Evolutionary conservation across 2,113 vertebrate genomes (phyloP), one percentile per base, ranked within the genome.

Genomic region (Panthera tigris): DNA sequence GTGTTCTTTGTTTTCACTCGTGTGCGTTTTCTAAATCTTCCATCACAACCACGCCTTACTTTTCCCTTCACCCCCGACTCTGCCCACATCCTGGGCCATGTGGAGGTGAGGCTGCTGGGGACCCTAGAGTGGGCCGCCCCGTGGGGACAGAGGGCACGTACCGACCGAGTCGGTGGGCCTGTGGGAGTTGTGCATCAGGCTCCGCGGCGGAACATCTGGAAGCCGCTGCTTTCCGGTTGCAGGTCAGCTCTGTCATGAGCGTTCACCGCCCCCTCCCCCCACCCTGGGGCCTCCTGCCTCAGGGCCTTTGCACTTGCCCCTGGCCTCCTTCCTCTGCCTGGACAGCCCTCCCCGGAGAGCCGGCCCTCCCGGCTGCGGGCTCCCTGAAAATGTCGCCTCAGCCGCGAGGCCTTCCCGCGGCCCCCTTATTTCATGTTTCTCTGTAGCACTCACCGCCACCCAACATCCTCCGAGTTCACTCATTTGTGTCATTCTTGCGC

Each of bases 401-500:
- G 14, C 27, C 15, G 50, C 0, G 7, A 76, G 48, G 48, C 31
- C 45, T 23, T 15, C 83, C 66, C 1, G 0, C 29, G 23, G 18
- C 4, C 6, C 3, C 19, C 27, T 0, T 8, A 6, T 4, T 7
- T 39, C 6, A 31, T 5, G 10, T 83, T 73, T 33, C 45, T 71
- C 39, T 13, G 39, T 41, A 13, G 33, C 15, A 4, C 29, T 63
- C 8, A 9, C 16, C 5, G 6, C 65, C 48, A 25, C 52, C n/a
- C 3, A 45, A 18, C 1, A 5, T 23, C 83, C 41, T 55, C 68
- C 14, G 3, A 5, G 19, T 14, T 19, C 68, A 5, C 12, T 18
- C 23, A 0, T 2, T 18, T 23, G n/a, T 25, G 10, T 5, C 0
- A 21, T 66, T 36, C 2, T 0, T 4, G 4, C 36, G 41, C 50